Percentiles rank a stretch among this genome's conserved stretches.
Conservation (phyloP, 1,140 invertebrate species). For the Druon quercuslanigerum region DNA sequence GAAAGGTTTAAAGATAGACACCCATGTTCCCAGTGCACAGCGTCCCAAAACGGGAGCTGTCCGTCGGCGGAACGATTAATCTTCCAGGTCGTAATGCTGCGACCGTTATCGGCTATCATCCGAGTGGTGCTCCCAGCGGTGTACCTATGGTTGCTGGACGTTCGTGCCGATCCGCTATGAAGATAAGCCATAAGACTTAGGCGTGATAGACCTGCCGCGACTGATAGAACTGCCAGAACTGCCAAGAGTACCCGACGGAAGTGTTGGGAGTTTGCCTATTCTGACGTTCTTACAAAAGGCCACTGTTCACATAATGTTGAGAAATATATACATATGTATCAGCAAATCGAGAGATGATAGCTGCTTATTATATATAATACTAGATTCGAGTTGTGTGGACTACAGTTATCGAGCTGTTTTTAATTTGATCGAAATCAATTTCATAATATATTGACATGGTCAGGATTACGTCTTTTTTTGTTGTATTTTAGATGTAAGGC, state of each 20-base stretch:
- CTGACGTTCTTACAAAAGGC: slow-evolving; percentile 11
- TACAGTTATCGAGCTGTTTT: neutral
- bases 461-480: neutral
- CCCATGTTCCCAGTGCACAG: slow-evolving; percentile 21
- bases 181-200: slow-evolving; percentile 59
- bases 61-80: slow-evolving; percentile 65
- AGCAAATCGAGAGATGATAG: neutral
- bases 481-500: neutral
- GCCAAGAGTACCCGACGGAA: slow-evolving; percentile 43
- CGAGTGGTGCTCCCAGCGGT: slow-evolving; percentile 45
- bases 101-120: slow-evolving; percentile 63
- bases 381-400: neutral
- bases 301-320: neutral
- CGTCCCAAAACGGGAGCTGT: slow-evolving; percentile 62
- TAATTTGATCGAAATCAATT: neutral
- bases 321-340: slow-evolving; percentile 17
- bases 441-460: neutral
- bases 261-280: neutral
- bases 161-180: slow-evolving; percentile 64
- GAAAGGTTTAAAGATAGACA: slow-evolving; percentile 28
- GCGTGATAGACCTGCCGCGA: slow-evolving; percentile 55
- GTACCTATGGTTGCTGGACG: slow-evolving; percentile 48
- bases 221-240: slow-evolving; percentile 43
- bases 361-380: neutral
- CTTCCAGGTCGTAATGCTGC: slow-evolving; percentile 53